A percentile compares a stretch with the other conserved stretches of the same genome.
Evolutionary conservation across 2,113 vertebrate species (phyloP).

Genomic region (Macquaria australasica): DNA sequence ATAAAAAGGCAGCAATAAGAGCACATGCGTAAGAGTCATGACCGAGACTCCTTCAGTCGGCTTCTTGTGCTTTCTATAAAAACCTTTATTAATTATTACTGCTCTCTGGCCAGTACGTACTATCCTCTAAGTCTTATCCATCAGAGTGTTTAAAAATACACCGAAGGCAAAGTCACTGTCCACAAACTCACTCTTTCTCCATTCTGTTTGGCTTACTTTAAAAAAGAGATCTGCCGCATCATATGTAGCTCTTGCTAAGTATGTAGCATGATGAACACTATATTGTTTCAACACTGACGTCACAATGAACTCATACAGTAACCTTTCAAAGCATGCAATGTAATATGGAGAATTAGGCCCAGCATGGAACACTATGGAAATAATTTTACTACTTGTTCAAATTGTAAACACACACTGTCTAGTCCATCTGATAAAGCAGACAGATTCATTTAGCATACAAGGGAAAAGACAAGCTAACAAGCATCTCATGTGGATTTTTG

Average conservation of each 20-base stretch:
- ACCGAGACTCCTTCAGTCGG: conserved; percentile 17
- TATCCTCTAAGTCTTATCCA: conserved; percentile 60
- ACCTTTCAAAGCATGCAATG: background rate
- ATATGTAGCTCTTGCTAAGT: background rate
- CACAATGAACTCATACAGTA: background rate
- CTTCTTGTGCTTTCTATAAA: conserved; percentile 72
- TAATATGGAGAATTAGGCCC: background rate
- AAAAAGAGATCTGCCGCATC: background rate
- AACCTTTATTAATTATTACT: conserved; percentile 79
- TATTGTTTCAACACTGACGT: background rate
- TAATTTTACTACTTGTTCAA: background rate
- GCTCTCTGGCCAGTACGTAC: conserved; percentile 49
- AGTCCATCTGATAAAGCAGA: background rate
- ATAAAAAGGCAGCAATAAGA: conserved; percentile 18
- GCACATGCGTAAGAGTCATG: conserved; percentile 40
- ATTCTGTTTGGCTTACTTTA: conserved; percentile 5
- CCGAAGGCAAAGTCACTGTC: conserved; percentile 26
- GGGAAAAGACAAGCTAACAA: background rate
- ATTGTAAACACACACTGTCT: background rate
- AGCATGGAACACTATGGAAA: background rate
- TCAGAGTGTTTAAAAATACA: conserved; percentile 75
- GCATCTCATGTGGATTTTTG: background rate
- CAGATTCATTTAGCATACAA: background rate
- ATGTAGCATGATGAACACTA: background rate
- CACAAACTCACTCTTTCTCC: background rate